These are phyloP conservation scores for Eumerus sabulonum DNA, from an alignment of 2,888 invertebrate genomes.

Conservation along the genomic window DNA sequence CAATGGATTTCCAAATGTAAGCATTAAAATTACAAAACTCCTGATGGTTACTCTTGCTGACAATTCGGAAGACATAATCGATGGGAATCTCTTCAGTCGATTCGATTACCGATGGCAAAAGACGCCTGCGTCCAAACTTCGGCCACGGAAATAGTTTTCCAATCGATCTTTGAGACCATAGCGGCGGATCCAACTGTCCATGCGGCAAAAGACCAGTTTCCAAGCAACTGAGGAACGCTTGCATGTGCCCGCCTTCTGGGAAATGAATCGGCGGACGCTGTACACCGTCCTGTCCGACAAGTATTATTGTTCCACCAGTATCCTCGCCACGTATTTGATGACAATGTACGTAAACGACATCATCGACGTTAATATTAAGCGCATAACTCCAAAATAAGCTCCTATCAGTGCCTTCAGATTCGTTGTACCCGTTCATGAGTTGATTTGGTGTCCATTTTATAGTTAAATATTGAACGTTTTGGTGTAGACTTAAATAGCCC, in stretches of 20 bases:
- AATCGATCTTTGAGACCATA: slow-evolving; percentile 94
- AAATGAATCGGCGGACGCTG: slow-evolving; percentile 97
- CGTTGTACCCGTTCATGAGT: slow-evolving; percentile 93
- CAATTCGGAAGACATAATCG: slow-evolving; percentile 95
- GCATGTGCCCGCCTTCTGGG: slow-evolving; percentile 92
- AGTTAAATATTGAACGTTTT: slow-evolving; percentile 88
- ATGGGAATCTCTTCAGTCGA: slow-evolving; percentile 81
- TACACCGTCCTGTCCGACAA: slow-evolving; percentile 96
- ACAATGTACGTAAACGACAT: slow-evolving; percentile 97
- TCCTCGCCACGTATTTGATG: slow-evolving; percentile 90
- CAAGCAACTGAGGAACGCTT: slow-evolving; percentile 93
- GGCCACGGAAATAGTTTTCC: slow-evolving; percentile 82
- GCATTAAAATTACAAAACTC: slow-evolving; percentile 82
- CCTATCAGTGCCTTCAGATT: slow-evolving; percentile 85
- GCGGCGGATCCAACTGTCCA: slow-evolving; percentile 94
- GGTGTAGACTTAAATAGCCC: slow-evolving; percentile 95
- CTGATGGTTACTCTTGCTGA: slow-evolving; percentile 87
- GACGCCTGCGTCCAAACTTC: slow-evolving; percentile 82
- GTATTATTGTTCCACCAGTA: slow-evolving; percentile 90
- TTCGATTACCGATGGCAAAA: slow-evolving; percentile 84
- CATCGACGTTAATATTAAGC: slow-evolving; percentile 91
- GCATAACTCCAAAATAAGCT: slow-evolving; percentile 95
- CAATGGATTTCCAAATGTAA: not conserved
- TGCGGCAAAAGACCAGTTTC: slow-evolving; percentile 91
- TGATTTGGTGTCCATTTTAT: slow-evolving; percentile 99